These are phyloP conservation scores for Euphonia xanthogaster DNA, from an alignment of 2,797 vertebrate genomes.

Conservation along the genomic window DNA sequence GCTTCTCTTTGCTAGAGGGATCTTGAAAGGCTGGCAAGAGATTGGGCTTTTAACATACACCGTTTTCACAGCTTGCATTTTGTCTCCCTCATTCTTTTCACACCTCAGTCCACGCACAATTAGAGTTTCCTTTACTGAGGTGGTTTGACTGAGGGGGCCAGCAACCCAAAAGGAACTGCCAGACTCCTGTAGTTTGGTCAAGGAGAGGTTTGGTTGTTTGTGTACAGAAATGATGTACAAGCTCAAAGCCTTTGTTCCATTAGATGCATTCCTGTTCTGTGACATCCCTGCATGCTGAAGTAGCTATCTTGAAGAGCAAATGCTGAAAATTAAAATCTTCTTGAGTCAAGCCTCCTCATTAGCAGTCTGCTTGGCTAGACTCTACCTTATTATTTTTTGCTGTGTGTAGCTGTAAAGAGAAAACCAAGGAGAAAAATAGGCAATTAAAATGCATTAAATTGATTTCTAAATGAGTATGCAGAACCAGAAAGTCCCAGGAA, in stretches of 20 bases:
- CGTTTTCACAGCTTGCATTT: neutral
- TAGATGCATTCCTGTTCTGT: neutral
- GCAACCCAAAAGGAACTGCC: neutral
- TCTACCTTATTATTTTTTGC: slow-evolving; percentile 44
- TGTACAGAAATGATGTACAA: neutral
- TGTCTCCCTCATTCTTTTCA: neutral
- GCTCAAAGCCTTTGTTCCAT: neutral
- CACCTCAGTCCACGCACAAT: neutral
- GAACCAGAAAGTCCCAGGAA: slow-evolving; percentile 34
- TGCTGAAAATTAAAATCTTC: slow-evolving; percentile 44
- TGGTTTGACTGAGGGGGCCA: neutral
- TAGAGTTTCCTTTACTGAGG: neutral
- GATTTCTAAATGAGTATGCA: slow-evolving; percentile 14
- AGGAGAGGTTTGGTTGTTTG: neutral
- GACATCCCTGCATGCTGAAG: neutral
- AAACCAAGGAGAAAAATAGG: slow-evolving; percentile 53
- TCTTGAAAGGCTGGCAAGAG: neutral
- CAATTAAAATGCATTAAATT: slow-evolving; percentile 58
- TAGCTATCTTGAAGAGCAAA: slow-evolving; percentile 22
- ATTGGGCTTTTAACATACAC: neutral
- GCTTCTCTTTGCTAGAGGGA: neutral
- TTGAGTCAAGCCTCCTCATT: slow-evolving; percentile 41
- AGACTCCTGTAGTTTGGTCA: neutral
- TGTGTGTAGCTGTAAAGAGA: slow-evolving; percentile 27
- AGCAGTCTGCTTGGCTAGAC: slow-evolving; percentile 48